phyloP scores from a whole-genome alignment of 2,113 vertebrate genomes.

The Uria lomvia region DNA sequence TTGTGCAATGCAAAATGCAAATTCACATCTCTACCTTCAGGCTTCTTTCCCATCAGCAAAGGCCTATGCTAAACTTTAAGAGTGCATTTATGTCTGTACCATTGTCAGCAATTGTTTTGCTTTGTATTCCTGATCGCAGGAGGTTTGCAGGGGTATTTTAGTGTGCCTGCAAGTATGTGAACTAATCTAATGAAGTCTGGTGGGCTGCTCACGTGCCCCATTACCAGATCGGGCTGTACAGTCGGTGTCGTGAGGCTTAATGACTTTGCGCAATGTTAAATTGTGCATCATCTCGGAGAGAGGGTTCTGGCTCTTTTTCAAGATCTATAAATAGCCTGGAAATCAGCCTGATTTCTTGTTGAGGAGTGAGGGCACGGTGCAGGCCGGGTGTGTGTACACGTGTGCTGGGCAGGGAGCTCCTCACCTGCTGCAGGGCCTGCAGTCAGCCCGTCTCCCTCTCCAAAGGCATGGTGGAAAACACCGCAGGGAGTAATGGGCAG shows the following conservation, averaged over 20 bases:
- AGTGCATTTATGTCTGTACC: neutral
- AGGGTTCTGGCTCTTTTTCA: conserved; percentile 49
- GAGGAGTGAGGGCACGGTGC: neutral
- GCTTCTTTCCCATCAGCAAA: neutral
- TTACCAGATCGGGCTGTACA: neutral
- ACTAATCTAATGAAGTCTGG: neutral
- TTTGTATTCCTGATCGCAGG: neutral
- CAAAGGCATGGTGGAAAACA: neutral
- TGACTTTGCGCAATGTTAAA: conserved; percentile 59
- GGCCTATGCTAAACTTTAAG: neutral
- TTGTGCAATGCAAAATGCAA: neutral
- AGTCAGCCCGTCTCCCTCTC: neutral
- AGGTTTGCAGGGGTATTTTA: neutral
- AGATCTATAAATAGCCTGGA: conserved; percentile 45
- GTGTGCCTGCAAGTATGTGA: neutral
- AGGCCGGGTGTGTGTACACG: neutral
- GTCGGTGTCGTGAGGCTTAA: neutral
- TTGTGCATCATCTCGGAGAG: conserved; percentile 33
- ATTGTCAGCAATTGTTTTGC: neutral
- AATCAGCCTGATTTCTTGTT: conserved; percentile 1
- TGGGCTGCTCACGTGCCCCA: neutral
- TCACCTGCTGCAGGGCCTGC: neutral
- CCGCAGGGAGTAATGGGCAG: neutral
- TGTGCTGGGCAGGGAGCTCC: neutral
- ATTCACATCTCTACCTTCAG: neutral